These are phyloP conservation scores for Aspidiotus destructor DNA, from an alignment of 2,888 invertebrate species.

Conservation along the genomic window DNA sequence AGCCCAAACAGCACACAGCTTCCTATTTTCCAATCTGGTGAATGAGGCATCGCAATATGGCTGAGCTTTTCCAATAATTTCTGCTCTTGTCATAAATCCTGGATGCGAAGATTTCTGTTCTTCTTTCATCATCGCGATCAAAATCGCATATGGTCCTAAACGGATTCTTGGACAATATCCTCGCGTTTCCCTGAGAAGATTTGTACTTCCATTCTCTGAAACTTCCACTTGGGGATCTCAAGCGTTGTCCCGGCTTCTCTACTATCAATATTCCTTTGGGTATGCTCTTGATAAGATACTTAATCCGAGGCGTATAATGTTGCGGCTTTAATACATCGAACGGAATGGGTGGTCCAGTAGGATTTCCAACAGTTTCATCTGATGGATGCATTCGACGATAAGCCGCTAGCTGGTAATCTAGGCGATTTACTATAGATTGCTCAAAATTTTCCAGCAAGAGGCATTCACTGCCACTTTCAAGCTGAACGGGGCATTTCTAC, in stretches of 20 bases:
- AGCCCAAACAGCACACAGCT: constrained; percentile 59
- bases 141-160: constrained; percentile 58
- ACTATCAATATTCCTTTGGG: no score
- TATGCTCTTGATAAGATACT: no score
- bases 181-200: constrained; percentile 15
- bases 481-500: constrained; percentile 65
- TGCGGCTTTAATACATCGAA: no score
- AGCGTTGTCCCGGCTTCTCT: no score
- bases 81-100: constrained; percentile 47
- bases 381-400: constrained; percentile 39
- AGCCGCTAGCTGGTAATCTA: constrained; percentile 61
- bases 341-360: no score
- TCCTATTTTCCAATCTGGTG: constrained; percentile 45
- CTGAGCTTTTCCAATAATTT: constrained; percentile 52
- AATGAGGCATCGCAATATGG: constrained; percentile 54
- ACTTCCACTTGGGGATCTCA: no score
- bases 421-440: constrained; percentile 57
- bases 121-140: constrained; percentile 49
- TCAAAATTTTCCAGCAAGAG: constrained; percentile 75
- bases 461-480: constrained; percentile 71
- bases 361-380: no score
- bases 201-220: not conserved
- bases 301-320: no score
- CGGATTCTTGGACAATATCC: constrained; percentile 51
- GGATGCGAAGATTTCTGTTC: no score